phyloP scores from a whole-genome alignment of 2,888 invertebrate genomes.

The Dichetophora obliterata region DNA sequence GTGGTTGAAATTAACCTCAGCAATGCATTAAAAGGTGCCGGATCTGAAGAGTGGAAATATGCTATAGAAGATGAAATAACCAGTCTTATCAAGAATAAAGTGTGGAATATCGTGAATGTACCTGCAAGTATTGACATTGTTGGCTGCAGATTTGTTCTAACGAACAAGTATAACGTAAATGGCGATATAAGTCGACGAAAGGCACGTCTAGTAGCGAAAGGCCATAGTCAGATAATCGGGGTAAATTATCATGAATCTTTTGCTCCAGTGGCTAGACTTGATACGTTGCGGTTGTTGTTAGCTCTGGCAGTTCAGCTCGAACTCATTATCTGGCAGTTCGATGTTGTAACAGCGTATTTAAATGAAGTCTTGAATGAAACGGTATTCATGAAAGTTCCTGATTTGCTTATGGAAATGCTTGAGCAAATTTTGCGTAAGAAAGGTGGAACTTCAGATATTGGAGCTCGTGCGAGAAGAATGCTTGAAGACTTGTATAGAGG shows the following conservation, averaged over 20 bases:
- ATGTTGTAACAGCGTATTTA: slow-evolving; percentile 10
- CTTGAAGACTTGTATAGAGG: too few species aligned
- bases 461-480: too few species aligned
- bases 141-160: slow-evolving; percentile 43
- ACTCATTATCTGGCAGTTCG: not conserved
- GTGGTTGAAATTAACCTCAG: slow-evolving; percentile 34
- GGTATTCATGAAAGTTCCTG: slow-evolving; percentile 1
- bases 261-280: slow-evolving; percentile 31
- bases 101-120: slow-evolving; percentile 36
- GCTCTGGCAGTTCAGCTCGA: too few species aligned
- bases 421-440: too few species aligned
- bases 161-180: slow-evolving; percentile 34
- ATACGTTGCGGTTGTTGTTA: not conserved
- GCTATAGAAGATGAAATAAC: slow-evolving; percentile 43
- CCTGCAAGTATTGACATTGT: slow-evolving; percentile 16
- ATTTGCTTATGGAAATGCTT: slow-evolving; percentile 14
- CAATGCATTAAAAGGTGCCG: slow-evolving; percentile 35
- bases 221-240: not conserved
- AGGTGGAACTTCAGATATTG: too few species aligned
- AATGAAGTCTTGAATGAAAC: not conserved
- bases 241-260: slow-evolving; percentile 37
- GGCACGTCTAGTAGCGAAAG: slow-evolving; percentile 27
- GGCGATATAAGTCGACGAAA: slow-evolving; percentile 36
- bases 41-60: slow-evolving; percentile 36
- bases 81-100: slow-evolving; percentile 41